phyloP scores from a whole-genome alignment of 2,113 vertebrate species.

The Perca fluviatilis region DNA sequence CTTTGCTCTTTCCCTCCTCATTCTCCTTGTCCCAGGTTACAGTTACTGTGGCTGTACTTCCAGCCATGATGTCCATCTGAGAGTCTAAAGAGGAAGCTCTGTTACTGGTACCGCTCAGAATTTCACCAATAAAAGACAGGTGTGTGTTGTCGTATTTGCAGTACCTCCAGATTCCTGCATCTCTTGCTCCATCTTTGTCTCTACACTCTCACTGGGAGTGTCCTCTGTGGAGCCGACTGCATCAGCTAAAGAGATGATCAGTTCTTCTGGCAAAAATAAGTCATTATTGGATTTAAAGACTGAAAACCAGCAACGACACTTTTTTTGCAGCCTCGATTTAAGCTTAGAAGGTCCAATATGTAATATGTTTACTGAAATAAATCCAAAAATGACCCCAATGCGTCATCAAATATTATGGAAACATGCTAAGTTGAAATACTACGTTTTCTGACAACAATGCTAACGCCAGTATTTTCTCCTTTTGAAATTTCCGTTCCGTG shows the following conservation, averaged over 20 bases:
- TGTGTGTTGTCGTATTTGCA: neutral
- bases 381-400: too few species aligned
- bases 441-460: too few species aligned
- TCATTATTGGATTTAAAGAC: neutral
- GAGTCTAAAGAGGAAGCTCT: constrained; percentile 9
- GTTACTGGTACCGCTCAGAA: neutral
- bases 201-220: neutral
- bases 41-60: neutral
- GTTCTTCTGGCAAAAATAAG: neutral
- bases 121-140: neutral
- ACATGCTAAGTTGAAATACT: too few species aligned
- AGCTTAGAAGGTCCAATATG: neutral
- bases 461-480: too few species aligned
- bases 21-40: neutral
- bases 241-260: neutral
- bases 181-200: neutral
- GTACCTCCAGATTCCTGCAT: constrained; percentile 20
- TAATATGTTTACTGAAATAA: too few species aligned
- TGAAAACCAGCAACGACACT: neutral
- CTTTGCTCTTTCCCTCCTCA: neutral
- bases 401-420: too few species aligned
- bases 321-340: neutral
- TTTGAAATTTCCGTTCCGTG: too few species aligned
- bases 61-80: constrained; percentile 6
- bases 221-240: neutral